Evolutionary conservation across 2,888 invertebrate species (phyloP).

Genomic region (Sepiola atlantica): DNA sequence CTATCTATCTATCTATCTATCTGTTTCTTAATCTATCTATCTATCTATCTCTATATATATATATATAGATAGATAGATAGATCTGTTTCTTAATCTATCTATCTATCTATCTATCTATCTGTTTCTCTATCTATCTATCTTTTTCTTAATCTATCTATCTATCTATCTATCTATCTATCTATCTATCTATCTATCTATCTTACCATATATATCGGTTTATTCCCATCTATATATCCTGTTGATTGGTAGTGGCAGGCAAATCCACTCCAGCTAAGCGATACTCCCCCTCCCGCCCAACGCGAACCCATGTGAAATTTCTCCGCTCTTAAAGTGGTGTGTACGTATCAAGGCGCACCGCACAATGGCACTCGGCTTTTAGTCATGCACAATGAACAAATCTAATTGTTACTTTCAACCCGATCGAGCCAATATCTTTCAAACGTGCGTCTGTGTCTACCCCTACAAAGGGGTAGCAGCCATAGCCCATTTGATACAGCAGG

Average conservation of each 20-base stretch:
- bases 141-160: too few relatives aligned
- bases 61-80: too few relatives aligned
- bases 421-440: not conserved
- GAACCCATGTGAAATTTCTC: not conserved
- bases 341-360: not conserved
- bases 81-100: too few relatives aligned
- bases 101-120: too few relatives aligned
- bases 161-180: not conserved
- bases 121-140: too few relatives aligned
- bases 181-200: not conserved
- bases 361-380: not conserved
- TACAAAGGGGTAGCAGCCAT: too few relatives aligned
- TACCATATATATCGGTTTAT: not conserved
- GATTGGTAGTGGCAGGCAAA: not conserved
- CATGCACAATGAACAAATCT: slow-evolving; percentile 9
- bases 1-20: too few relatives aligned
- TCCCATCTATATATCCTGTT: not conserved
- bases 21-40: not conserved
- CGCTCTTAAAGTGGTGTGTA: not conserved
- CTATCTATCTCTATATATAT: too few relatives aligned
- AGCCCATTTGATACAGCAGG: not conserved
- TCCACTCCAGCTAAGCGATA: not conserved
- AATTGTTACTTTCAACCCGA: not conserved
- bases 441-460: not conserved
- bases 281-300: not conserved